phyloP scores from a whole-genome alignment of 2,797 vertebrate genomes.

The Acrocephalus scirpaceus region DNA sequence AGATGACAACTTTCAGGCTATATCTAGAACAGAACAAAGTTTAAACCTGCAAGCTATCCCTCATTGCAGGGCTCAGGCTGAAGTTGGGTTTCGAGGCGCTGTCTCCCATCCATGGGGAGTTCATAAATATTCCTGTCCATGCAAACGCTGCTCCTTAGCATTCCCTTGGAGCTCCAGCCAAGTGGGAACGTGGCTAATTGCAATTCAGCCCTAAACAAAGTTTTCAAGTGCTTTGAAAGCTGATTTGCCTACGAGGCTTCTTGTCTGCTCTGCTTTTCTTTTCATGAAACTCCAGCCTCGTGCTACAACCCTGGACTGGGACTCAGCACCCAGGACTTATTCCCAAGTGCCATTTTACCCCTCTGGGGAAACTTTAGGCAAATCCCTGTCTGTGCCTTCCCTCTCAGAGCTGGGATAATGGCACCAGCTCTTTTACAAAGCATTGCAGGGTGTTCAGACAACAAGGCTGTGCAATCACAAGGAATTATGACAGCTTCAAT shows the following conservation, averaged over 20 bases:
- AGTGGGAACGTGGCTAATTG: neutral
- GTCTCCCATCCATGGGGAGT: neutral
- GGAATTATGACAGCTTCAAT: neutral
- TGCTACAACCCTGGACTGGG: neutral
- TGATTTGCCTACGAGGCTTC: constrained; percentile 53
- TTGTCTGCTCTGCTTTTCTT: constrained; percentile 20
- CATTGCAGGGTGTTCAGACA: neutral
- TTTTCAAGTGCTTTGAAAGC: constrained; percentile 45
- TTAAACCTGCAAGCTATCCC: neutral
- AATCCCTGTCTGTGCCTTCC: constrained; percentile 26
- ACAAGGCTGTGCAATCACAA: neutral
- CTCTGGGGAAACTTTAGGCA: constrained; percentile 47
- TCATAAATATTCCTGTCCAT: constrained; percentile 7
- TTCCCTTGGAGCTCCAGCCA: constrained; percentile 7
- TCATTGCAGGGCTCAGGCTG: neutral
- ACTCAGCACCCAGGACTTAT: neutral
- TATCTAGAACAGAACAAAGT: neutral
- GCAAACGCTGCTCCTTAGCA: constrained; percentile 36
- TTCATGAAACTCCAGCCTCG: neutral
- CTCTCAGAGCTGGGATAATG: neutral
- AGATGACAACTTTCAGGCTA: neutral
- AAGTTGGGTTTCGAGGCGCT: neutral
- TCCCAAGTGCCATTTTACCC: constrained; percentile 33
- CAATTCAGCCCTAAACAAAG: constrained; percentile 22
- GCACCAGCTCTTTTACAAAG: neutral